Evolutionary conservation across 2,797 vertebrate genomes (phyloP).

Genomic region (Prionace glauca): DNA sequence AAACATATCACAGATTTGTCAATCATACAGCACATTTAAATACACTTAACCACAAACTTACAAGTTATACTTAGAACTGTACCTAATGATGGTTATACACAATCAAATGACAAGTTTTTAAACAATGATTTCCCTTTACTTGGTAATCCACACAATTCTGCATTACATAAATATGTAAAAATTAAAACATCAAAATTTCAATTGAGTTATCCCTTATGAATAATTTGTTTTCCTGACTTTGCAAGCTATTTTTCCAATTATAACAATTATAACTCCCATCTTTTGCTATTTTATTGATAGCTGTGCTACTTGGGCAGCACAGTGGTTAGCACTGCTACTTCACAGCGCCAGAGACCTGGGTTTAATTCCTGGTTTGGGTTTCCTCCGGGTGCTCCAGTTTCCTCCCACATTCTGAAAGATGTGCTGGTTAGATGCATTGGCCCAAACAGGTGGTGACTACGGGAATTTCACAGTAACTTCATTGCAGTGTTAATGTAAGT

Average conservation of each 20-base stretch:
- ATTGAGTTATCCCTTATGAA: not conserved
- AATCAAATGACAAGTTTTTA: not conserved
- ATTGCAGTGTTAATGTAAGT: no score
- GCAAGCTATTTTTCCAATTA: not conserved
- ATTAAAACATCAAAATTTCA: not conserved
- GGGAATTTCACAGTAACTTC: no score
- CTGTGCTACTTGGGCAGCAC: no score
- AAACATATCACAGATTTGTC: no score
- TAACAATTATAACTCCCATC: not conserved
- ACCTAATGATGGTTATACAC: not conserved
- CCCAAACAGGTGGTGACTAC: no score
- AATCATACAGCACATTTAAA: no score
- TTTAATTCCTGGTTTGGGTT: no score
- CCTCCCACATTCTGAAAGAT: no score
- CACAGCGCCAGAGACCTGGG: no score
- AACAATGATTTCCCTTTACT: not conserved
- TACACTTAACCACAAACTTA: not conserved
- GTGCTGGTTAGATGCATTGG: no score
- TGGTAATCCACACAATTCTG: not conserved
- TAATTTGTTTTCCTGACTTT: not conserved
- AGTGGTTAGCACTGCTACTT: no score
- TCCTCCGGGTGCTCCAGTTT: no score
- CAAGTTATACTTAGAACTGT: not conserved
- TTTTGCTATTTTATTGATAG: not conserved
- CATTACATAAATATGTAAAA: not conserved